A percentile compares a stretch with the other conserved stretches of the same genome.
Conservation (phyloP, 2,888 invertebrate species). For the Chrysopilus asiliformis region DNA sequence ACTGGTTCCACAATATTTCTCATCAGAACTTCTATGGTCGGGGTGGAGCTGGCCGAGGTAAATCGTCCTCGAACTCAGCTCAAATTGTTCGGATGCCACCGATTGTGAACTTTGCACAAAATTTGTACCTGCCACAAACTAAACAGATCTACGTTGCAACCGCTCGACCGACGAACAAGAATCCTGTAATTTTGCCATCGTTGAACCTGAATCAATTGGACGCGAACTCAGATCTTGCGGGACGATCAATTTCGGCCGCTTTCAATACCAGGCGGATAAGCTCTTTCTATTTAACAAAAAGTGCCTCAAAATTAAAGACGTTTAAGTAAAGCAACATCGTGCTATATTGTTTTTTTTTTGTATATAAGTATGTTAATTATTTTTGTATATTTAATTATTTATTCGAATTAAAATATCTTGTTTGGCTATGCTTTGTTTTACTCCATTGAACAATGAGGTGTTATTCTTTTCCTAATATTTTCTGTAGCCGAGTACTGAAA, state of each 20-base stretch:
- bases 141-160: background rate
- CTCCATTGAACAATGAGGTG: no score
- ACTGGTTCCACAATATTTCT: slow-evolving; percentile 5
- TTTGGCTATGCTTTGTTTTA: no score
- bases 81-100: slow-evolving; percentile 28
- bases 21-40: slow-evolving; percentile 9
- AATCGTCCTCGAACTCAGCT: slow-evolving; percentile 20
- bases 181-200: slow-evolving; percentile 8
- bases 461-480: no score
- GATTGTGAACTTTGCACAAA: slow-evolving; percentile 29
- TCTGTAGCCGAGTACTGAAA: no score
- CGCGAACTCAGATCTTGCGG: slow-evolving; percentile 11
- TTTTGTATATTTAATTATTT: no score
- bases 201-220: slow-evolving; percentile 20
- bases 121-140: slow-evolving; percentile 22
- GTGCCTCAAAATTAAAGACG: slow-evolving; percentile 31
- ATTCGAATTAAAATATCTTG: no score
- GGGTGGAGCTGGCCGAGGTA: no score
- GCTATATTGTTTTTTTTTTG: background rate
- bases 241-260: slow-evolving; percentile 32
- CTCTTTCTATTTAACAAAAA: slow-evolving; percentile 30
- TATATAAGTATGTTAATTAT: no score
- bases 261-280: slow-evolving; percentile 24
- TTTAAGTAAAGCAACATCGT: background rate
- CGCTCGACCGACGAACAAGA: slow-evolving; percentile 2